phyloP scores from a whole-genome alignment of 2,113 vertebrate genomes.

The Peucedramus taeniatus region DNA sequence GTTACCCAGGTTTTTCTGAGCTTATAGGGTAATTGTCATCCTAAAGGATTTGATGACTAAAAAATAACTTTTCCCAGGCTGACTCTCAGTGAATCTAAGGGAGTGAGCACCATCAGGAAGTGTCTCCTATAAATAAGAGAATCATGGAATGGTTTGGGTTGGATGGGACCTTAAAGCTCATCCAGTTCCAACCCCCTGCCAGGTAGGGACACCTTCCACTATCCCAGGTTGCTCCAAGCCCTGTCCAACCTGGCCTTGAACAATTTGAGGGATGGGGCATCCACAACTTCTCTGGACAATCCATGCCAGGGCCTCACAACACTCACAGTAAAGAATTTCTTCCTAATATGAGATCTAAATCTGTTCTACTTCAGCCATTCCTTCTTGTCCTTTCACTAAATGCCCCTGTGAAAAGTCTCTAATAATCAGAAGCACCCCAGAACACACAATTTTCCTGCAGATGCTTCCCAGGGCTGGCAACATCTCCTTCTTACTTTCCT shows the following conservation, averaged over 20 bases:
- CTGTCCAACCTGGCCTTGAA: accelerated
- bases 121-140: not conserved
- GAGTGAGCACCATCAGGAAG: not conserved
- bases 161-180: not conserved
- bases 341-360: not conserved
- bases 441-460: not conserved
- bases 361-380: not conserved
- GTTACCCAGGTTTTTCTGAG: not conserved
- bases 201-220: not conserved
- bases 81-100: not conserved
- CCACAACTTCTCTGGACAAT: not conserved
- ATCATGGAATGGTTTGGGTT: not conserved
- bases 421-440: not conserved
- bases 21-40: not conserved
- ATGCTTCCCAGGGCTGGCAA: not conserved
- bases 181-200: accelerated
- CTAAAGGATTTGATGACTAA: not conserved
- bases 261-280: accelerated
- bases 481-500: not conserved
- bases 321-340: not conserved
- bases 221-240: not conserved
- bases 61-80: not conserved
- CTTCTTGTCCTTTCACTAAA: not conserved
- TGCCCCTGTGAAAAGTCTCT: accelerated
- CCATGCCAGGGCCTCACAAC: not conserved